Conservation (phyloP, 2,888 invertebrate species). For the Idaea straminata region DNA sequence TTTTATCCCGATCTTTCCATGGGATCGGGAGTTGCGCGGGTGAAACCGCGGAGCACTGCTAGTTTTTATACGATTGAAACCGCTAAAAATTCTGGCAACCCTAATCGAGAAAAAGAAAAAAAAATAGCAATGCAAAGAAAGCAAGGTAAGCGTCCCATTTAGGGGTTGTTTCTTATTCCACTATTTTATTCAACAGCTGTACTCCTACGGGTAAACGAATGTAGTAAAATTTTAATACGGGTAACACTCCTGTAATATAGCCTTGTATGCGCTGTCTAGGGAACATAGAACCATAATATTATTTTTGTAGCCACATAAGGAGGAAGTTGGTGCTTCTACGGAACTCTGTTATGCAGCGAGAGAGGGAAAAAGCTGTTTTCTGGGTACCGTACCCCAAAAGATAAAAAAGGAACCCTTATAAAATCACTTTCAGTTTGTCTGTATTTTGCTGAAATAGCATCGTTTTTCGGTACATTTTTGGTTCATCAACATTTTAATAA, state of each 20-base stretch:
- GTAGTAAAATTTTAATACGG: conserved; percentile 30
- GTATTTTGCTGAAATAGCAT: no score
- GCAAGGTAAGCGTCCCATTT: conserved; percentile 26
- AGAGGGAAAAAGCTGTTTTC: not conserved
- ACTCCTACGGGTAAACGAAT: conserved; percentile 26
- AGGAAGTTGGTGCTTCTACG: not conserved
- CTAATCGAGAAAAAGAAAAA: conserved; percentile 13
- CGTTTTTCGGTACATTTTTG: no score
- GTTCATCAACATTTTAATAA: no score
- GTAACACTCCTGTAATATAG: not conserved
- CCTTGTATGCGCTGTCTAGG: not conserved
- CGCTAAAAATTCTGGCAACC: conserved; percentile 3
- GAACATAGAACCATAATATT: not conserved
- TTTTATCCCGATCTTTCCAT: no score
- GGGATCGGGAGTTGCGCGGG: no score
- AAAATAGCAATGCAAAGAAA: conserved; percentile 12
- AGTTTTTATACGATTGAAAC: no score
- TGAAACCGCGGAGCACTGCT: no score
- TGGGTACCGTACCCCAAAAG: no score
- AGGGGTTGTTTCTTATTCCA: conserved; percentile 32
- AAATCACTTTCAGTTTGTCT: no score
- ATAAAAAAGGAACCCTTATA: no score
- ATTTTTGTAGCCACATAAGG: not conserved
- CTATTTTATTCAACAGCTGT: conserved; percentile 43
- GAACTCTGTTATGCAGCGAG: not conserved